A percentile compares a stretch with the other conserved stretches of the same genome.
Evolutionary conservation across 2,113 vertebrate species (phyloP).

Genomic region (Blennius ocellaris): DNA sequence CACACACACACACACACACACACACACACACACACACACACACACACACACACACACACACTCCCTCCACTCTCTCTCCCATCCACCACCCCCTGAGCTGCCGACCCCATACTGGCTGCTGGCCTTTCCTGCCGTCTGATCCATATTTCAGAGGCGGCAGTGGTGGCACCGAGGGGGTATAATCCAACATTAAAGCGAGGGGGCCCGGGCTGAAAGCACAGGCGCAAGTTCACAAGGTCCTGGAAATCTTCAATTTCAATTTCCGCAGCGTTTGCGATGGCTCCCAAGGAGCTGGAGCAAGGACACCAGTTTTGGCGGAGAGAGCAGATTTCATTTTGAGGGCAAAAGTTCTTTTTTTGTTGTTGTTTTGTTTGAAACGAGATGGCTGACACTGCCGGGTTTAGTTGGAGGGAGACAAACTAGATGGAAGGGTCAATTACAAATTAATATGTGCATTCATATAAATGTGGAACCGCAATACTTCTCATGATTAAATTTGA

Average conservation of each 20-base stretch:
- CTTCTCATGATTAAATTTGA: too few relatives aligned
- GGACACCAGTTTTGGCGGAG: slow-evolving; percentile 40
- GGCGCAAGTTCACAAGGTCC: slow-evolving; percentile 69
- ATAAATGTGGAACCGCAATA: background rate
- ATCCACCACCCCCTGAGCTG: slow-evolving; percentile 54
- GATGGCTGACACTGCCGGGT: slow-evolving; percentile 47
- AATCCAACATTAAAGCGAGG: slow-evolving; percentile 81
- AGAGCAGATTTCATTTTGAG: slow-evolving; percentile 55
- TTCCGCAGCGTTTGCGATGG: slow-evolving; percentile 68
- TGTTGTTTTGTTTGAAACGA: slow-evolving; percentile 5
- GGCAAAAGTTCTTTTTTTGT: slow-evolving; percentile 10
- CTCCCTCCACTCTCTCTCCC: slow-evolving; percentile 5
- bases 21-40: too few relatives aligned
- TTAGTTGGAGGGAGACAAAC: slow-evolving; percentile 30
- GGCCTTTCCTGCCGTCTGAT: slow-evolving; percentile 82
- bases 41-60: slow-evolving; percentile 7
- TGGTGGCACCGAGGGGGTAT: slow-evolving; percentile 76
- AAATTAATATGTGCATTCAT: slow-evolving; percentile 14
- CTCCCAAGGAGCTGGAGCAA: slow-evolving; percentile 57
- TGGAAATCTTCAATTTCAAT: slow-evolving; percentile 77
- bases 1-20: slow-evolving; percentile 24
- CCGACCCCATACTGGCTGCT: slow-evolving; percentile 77
- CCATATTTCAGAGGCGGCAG: slow-evolving; percentile 81
- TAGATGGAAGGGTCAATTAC: slow-evolving; percentile 7
- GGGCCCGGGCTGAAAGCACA: slow-evolving; percentile 65